Conservation (phyloP, 2,113 vertebrate species). For the Eidolon helvum region DNA sequence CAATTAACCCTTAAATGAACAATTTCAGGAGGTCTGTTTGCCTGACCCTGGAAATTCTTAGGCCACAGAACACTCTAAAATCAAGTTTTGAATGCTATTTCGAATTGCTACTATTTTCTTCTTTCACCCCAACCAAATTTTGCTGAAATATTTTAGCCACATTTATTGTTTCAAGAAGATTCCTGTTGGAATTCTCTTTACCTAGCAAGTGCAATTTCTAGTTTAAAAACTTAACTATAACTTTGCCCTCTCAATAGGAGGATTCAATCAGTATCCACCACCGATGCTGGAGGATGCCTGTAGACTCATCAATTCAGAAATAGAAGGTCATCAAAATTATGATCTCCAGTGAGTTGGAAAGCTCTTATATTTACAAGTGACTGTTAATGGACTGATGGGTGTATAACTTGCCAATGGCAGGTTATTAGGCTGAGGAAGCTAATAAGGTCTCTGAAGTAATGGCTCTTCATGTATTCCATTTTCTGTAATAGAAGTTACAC, state of each 20-base stretch:
- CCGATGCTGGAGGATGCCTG: background rate
- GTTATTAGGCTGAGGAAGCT: background rate
- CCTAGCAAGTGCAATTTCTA: background rate
- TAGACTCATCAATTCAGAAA: background rate
- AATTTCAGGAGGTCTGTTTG: background rate
- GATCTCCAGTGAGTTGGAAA: slow-evolving; percentile 39
- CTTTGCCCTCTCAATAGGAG: slow-evolving; percentile 51
- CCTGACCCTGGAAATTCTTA: background rate
- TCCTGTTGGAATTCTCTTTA: background rate
- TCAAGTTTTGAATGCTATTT: background rate
- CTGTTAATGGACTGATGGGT: background rate
- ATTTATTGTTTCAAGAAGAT: background rate
- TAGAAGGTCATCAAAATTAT: fast-evolving
- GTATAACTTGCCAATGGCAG: background rate
- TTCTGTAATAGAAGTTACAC: background rate
- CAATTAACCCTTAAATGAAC: background rate
- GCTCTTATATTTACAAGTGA: background rate
- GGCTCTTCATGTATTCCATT: background rate
- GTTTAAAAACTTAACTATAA: slow-evolving; percentile 7
- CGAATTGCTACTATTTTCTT: background rate
- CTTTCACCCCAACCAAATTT: background rate
- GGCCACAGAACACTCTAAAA: background rate
- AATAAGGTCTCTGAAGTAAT: background rate
- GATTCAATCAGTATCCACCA: slow-evolving; percentile 73
- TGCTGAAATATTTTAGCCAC: slow-evolving; percentile 23